Conservation (phyloP, 2,113 vertebrate species). For the Todiramphus chloris region DNA sequence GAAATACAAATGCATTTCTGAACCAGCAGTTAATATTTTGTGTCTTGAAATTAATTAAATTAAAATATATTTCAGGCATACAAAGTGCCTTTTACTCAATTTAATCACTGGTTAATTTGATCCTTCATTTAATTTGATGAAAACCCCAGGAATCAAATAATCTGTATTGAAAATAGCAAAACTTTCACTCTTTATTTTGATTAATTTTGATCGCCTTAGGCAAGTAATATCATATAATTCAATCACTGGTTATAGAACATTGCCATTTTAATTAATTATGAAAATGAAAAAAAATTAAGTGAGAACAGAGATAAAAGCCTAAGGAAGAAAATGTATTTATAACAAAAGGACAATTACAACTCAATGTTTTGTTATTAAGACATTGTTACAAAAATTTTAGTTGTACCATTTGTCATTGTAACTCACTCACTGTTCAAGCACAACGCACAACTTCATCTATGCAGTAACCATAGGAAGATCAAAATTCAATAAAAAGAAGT, state of each 20-base stretch:
- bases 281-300: conserved; percentile 42
- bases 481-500: not conserved
- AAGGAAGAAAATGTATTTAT: conserved; percentile 51
- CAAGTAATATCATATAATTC: conserved; percentile 68
- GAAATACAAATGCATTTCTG: conserved; percentile 40
- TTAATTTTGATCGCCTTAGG: conserved; percentile 69
- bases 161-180: conserved; percentile 69
- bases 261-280: conserved; percentile 69
- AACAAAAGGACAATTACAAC: conserved; percentile 18
- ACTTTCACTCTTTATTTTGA: conserved; percentile 64
- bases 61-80: conserved; percentile 63
- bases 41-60: conserved; percentile 60
- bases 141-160: conserved; percentile 63
- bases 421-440: not conserved
- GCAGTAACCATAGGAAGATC: not conserved
- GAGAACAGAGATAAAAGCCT: conserved; percentile 29
- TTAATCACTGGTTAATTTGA: conserved; percentile 68
- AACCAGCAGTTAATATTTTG: conserved; percentile 32
- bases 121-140: conserved; percentile 70
- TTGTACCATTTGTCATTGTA: not conserved
- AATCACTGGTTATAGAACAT: conserved; percentile 67
- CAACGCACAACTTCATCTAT: not conserved
- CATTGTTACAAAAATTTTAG: not conserved
- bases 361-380: conserved; percentile 45
- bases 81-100: conserved; percentile 61